Base-by-base conservation (phyloP, 2,797 vertebrate species). In the Diplodus sargus region DNA sequence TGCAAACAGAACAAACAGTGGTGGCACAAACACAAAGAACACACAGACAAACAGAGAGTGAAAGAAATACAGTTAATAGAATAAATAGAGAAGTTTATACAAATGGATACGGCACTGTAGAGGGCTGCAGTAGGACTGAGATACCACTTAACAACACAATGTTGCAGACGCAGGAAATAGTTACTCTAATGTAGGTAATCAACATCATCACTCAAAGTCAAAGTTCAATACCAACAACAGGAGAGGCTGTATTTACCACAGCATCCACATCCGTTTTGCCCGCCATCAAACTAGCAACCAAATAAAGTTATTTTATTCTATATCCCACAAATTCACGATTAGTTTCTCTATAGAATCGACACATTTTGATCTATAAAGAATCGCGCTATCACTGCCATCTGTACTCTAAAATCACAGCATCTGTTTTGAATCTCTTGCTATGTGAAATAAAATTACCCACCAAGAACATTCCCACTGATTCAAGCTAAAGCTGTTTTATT, bases 1-100 rank as follows among this genome's bases (percentile, higher is more conserved):
- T 45, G 23, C n/a, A 65, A 65, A 71, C 25, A 74, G 23, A 57
- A 69, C 57, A 68, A 28, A 70, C 60, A 47, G 22, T 74, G 47
- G 30, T 3, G 16, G 11, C 45, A 66, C 70, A 72, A 34, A 66
- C 25, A 71, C 17, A 57, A 28, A 28, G 14, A 10, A 34, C 16
- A 58, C 58, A 64, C 57, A 18, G 43, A 63, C 47, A 51, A 22
- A n/a, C 34, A 58, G 62, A n/a, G 47, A 74, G 1, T 5, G 23
- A 2, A 23, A 48, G 18, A 28, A 18, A 43, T 6, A 74, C 20
- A 64, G 30, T 49, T 42, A 60, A 6, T n/a, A 18, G 2, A 47
- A 52, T 20, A 47, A 42, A 51, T 1, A 54, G 22, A 73, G 56
- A 48, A 45, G 1, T 13, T 0, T 3, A 65, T 16, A 69, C 18